A percentile compares a stretch with the other conserved stretches of the same genome.
phyloP scores from a whole-genome alignment of 2,797 vertebrate genomes.

The Glyptemys insculpta region DNA sequence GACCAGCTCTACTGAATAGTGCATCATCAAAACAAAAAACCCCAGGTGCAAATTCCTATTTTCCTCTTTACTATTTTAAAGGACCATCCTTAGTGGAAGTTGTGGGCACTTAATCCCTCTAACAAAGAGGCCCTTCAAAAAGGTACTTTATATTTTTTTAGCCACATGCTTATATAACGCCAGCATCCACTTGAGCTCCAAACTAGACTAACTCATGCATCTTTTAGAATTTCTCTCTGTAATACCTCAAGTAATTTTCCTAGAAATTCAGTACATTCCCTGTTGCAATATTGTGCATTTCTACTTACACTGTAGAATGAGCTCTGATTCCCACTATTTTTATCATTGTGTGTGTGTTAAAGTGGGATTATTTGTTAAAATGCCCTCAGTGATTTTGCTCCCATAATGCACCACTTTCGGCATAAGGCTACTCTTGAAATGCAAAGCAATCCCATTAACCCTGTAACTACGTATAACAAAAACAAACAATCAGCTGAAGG shows the following conservation, averaged over 20 bases:
- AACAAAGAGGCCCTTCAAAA: not conserved
- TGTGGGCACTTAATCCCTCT: not conserved
- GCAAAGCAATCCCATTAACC: not conserved
- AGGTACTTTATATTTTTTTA: not conserved
- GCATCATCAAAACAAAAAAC: not conserved
- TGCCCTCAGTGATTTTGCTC: not conserved
- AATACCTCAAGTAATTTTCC: not conserved
- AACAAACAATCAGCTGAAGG: not conserved
- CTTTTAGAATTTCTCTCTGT: not conserved
- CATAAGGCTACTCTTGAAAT: not conserved
- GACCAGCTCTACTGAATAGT: not conserved
- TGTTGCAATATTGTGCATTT: not conserved
- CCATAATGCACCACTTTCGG: not conserved
- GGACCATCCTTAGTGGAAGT: not conserved
- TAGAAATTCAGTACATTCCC: not conserved
- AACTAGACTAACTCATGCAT: not conserved
- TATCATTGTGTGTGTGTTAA: not conserved
- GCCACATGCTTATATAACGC: not conserved
- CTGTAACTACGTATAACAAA: not conserved
- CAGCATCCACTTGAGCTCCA: not conserved
- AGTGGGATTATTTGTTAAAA: not conserved
- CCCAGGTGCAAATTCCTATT: not conserved
- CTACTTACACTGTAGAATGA: not conserved
- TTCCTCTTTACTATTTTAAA: conserved; percentile 2
- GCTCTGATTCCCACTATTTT: not conserved